Base-by-base conservation (phyloP, 2,888 invertebrate genomes). In the Rhimphoctona megacephalus region DNA sequence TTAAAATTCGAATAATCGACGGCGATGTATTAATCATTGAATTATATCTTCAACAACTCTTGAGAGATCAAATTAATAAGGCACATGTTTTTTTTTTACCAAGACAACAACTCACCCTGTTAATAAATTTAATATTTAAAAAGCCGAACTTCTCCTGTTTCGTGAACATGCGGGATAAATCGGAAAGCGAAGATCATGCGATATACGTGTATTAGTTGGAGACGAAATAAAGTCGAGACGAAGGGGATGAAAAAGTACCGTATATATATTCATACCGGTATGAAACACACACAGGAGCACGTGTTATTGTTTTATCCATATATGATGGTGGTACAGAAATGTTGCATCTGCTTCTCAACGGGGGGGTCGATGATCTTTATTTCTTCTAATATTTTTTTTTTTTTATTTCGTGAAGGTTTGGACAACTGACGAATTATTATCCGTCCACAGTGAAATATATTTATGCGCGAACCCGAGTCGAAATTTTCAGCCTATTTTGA, bases 281-380 rank as follows among this genome's bases (percentile, higher is more conserved):
- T 64, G 77, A 72, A 83, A 73, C 46, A 57, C 76, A 80, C 54
- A 19, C 25, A 72, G 86, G 80, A 69, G 64, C 76, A 77, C 82
- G 86, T 79, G 85, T 73, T 84, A 54, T 52, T 69, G 64, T 81
- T 84, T 72, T 80, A 81, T 66, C 33, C 30, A 69, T 72, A 64
- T 46, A 67, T 73, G 70, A 61, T 64, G 66, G 77, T 81, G 80
- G 78, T 76, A 78, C 76, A 91, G 91, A 89, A 92, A 92, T 88
- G 91, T 90, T 93, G 92, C 94, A 94, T 94, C 94, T 93, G 93
- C 91, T 90, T 91, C 94, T 81, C 94, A 83, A 89, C 92, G 88
- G 93, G 94, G 93, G 92, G 90, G n/a, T 17, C 61, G 30, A 61
- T 61, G 61, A 61, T 61, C 17, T 61, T 64, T 81, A 22, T 39